These are phyloP conservation scores for Mya arenaria DNA, from an alignment of 1,140 invertebrate genomes.

Conservation along the genomic window DNA sequence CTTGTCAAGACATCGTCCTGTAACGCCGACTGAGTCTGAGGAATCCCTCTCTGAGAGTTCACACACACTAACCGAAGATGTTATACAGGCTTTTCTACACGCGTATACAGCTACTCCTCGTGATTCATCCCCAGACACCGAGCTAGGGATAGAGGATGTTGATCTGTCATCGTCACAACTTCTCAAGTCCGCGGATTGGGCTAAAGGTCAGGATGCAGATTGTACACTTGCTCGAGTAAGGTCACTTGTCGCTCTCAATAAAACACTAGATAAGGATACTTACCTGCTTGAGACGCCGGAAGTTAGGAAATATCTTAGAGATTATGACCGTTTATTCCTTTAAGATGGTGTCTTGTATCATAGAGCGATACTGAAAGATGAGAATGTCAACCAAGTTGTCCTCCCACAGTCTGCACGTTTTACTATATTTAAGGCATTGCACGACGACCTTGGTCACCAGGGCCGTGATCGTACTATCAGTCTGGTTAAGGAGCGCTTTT, in stretches of 20 bases:
- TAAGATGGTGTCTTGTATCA: constrained; percentile 40
- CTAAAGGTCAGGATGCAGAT: background rate
- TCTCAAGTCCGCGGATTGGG: background rate
- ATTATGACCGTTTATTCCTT: constrained; percentile 7
- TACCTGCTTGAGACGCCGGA: background rate
- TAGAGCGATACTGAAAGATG: background rate
- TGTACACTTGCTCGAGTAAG: background rate
- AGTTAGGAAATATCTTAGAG: constrained; percentile 25
- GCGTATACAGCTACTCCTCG: background rate
- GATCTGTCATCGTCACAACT: background rate
- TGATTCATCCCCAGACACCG: background rate
- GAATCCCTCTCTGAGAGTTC: background rate
- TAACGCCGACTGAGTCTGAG: background rate
- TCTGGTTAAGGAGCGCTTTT: constrained; percentile 4
- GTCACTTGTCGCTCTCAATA: background rate
- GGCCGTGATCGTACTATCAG: background rate
- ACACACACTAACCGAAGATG: background rate
- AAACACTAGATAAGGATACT: background rate
- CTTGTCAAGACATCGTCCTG: background rate
- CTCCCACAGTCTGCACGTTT: background rate
- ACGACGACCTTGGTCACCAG: constrained; percentile 43
- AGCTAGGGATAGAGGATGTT: background rate
- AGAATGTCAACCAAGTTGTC: constrained; percentile 11
- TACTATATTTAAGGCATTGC: constrained; percentile 28
- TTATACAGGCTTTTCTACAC: background rate